phyloP scores from a whole-genome alignment of 2,797 vertebrate species.

The Poeciliopsis paucimaculata region DNA sequence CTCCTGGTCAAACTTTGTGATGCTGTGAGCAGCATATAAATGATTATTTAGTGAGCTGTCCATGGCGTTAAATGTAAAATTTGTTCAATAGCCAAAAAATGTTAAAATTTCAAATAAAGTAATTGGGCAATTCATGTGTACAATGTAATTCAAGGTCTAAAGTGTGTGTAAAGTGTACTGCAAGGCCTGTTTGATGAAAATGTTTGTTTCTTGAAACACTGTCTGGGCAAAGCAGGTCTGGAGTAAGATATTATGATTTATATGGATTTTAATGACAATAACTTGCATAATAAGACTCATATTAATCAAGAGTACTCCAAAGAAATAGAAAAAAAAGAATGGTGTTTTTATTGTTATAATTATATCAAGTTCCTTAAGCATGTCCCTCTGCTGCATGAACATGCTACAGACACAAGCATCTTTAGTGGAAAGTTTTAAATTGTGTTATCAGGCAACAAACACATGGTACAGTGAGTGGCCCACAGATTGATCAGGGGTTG shows the following conservation, averaged over 20 bases:
- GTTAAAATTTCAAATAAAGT: neutral
- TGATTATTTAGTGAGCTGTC: neutral
- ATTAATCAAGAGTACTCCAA: neutral
- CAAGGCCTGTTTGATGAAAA: neutral
- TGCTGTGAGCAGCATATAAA: neutral
- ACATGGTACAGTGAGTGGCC: neutral
- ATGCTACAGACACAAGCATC: neutral
- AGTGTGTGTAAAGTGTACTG: neutral
- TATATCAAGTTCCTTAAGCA: neutral
- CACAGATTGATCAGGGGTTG: neutral
- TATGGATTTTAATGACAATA: neutral
- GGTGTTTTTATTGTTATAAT: neutral
- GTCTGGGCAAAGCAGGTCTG: neutral
- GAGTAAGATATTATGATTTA: neutral
- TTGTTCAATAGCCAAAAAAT: neutral
- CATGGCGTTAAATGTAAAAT: neutral
- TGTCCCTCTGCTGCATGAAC: neutral
- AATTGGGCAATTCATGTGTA: neutral
- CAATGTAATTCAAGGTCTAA: neutral
- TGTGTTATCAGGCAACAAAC: neutral
- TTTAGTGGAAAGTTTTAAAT: neutral
- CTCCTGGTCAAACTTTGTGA: neutral
- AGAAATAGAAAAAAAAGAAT: neutral
- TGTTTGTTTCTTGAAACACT: neutral
- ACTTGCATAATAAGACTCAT: neutral